phyloP scores from a whole-genome alignment of 2,113 vertebrate genomes.

The Callospermophilus lateralis region DNA sequence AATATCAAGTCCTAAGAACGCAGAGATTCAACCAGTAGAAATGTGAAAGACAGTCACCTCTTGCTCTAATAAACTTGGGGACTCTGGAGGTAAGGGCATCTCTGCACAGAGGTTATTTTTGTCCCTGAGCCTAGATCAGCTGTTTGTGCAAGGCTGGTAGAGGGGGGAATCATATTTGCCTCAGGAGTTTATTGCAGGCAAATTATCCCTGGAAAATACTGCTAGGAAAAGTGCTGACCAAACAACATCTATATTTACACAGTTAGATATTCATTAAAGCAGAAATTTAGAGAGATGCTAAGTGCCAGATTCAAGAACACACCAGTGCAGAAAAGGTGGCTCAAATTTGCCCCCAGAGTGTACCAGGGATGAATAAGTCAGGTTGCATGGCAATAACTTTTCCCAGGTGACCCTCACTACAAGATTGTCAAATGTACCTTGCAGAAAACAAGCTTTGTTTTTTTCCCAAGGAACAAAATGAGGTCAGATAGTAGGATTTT shows the following conservation, averaged over 20 bases:
- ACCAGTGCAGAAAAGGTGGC: not conserved
- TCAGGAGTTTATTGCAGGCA: constrained; percentile 64
- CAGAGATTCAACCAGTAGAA: not conserved
- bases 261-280: constrained; percentile 59
- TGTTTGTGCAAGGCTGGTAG: constrained; percentile 34
- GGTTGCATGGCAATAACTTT: not conserved
- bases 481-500: not conserved
- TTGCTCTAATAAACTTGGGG: not conserved
- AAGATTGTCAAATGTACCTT: not conserved
- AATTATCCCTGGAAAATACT: constrained; percentile 63
- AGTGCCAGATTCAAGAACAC: constrained; percentile 49
- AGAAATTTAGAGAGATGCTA: constrained; percentile 51
- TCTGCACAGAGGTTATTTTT: constrained; percentile 43
- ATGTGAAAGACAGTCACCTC: not conserved
- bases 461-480: not conserved
- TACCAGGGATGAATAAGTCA: not conserved
- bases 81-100: not conserved
- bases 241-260: constrained; percentile 72
- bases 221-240: constrained; percentile 66
- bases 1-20: not conserved
- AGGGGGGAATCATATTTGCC: constrained; percentile 50
- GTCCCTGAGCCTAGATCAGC: constrained; percentile 36
- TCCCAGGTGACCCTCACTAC: not conserved
- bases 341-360: not conserved
- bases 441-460: not conserved